A percentile compares a stretch with the other conserved stretches of the same genome.
Conservation (phyloP, 2,888 invertebrate genomes). For the Ichneumoninae sp. region DNA sequence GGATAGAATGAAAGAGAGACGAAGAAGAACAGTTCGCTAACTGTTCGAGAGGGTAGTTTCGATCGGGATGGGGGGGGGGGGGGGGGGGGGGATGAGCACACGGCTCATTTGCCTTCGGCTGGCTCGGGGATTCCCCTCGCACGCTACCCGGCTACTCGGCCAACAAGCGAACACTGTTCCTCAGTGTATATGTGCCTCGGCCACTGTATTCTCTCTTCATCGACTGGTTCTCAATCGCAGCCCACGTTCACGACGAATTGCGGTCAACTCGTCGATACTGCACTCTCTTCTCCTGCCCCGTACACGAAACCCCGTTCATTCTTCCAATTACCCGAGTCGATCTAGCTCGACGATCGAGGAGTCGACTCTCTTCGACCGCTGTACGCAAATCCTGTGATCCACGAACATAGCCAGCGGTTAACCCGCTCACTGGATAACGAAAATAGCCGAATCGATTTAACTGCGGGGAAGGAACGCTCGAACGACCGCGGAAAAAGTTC, state of each 20-base stretch:
- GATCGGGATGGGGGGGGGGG: slow-evolving; percentile 15
- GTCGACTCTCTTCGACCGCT: slow-evolving; percentile 44
- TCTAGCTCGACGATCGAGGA: slow-evolving; percentile 52
- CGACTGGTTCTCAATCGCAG: slow-evolving; percentile 61
- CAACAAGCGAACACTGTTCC: slow-evolving; percentile 9
- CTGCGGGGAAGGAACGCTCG: not conserved
- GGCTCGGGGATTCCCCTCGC: slow-evolving; percentile 37
- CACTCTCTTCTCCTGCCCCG: slow-evolving; percentile 27
- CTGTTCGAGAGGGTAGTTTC: slow-evolving; percentile 61
- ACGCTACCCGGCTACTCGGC: slow-evolving; percentile 17
- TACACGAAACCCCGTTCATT: slow-evolving; percentile 38
- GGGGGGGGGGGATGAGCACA: slow-evolving; percentile 10
- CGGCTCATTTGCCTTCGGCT: slow-evolving; percentile 55
- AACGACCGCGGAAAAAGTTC: not conserved
- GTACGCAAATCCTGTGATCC: slow-evolving; percentile 66
- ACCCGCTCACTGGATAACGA: slow-evolving; percentile 31
- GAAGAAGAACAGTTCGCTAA: slow-evolving; percentile 56
- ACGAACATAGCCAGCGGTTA: slow-evolving; percentile 43
- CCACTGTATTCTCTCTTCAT: slow-evolving; percentile 57
- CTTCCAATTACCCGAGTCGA: slow-evolving; percentile 65
- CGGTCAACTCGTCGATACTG: slow-evolving; percentile 36
- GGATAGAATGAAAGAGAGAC: slow-evolving; percentile 29
- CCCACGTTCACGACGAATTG: slow-evolving; percentile 62
- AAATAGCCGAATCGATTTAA: slow-evolving; percentile 48
- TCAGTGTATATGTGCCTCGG: slow-evolving; percentile 33